These are phyloP conservation scores for Drosophila ohnishii DNA, from an alignment of 1,140 invertebrate genomes.

Conservation along the genomic window DNA sequence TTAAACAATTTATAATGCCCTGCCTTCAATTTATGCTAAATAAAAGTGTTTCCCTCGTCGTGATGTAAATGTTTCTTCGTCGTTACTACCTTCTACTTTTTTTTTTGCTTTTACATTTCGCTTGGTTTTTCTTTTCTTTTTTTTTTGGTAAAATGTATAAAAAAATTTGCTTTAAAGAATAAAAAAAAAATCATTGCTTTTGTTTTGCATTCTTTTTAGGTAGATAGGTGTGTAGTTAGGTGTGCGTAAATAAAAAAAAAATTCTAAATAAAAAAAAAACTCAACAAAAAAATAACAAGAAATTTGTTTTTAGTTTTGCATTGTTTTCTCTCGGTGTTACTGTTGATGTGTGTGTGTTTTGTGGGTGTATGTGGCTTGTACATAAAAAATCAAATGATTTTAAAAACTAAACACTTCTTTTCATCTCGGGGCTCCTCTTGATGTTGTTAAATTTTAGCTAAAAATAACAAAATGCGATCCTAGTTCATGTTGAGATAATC, in stretches of 20 bases:
- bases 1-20: slow-evolving; percentile 71
- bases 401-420: slow-evolving; percentile 40
- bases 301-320: slow-evolving; percentile 62
- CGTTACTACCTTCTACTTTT: slow-evolving; percentile 7
- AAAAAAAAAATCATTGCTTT: slow-evolving; percentile 65
- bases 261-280: slow-evolving; percentile 56
- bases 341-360: slow-evolving; percentile 10
- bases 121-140: slow-evolving; percentile 23
- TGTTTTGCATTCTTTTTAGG: slow-evolving; percentile 10
- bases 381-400: slow-evolving; percentile 39
- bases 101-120: slow-evolving; percentile 43
- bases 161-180: slow-evolving; percentile 59
- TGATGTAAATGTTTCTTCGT: slow-evolving; percentile 45
- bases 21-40: slow-evolving; percentile 70
- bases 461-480: slow-evolving; percentile 52
- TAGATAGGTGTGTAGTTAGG: slow-evolving; percentile 17
- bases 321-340: slow-evolving; percentile 48
- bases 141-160: slow-evolving; percentile 58
- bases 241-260: slow-evolving; percentile 33
- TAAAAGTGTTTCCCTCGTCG: slow-evolving; percentile 46
- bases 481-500: slow-evolving; percentile 86
- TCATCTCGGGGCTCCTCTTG: slow-evolving; percentile 13
- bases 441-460: slow-evolving; percentile 56
- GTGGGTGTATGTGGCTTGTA: neutral
- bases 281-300: slow-evolving; percentile 73